Evolutionary conservation across 2,888 invertebrate species (phyloP), one percentile per base, ranked within the genome.

Genomic region (Idaea straminata): DNA sequence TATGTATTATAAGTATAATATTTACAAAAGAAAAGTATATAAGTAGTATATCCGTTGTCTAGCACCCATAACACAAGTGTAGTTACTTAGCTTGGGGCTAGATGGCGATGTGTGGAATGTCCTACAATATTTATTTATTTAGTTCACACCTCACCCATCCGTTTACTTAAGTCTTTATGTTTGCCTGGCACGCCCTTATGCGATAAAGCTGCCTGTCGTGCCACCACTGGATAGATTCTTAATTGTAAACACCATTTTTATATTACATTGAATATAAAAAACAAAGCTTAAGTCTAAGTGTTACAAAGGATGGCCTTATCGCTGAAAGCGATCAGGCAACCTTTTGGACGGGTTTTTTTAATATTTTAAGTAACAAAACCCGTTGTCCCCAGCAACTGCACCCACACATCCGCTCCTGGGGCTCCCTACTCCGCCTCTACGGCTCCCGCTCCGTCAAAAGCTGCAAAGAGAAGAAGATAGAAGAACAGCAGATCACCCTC

Each of bases 371-470:
- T 3, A 6, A 6, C 13, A 4, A 10, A 47, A 13, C 15, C 6
- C 5, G 6, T 7, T 60, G 0, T 4, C 15, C 70, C 64, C 88
- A 97, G 95, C 95, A 96, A 63, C 93, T 99, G 36, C 99, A 99
- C 92, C 99, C 99, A 0, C 98, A 99, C 84, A 97, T 99, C 64
- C 95, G 95, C 35, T 98, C 96, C 2, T 99, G 99, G 98, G 99
- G 99, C 64, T 98, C 99, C 0, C 93, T 99, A 61, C 91, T 99
- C 10, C 95, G 99, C 0, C 94, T 99, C 47, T 99, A 99, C 87
- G 99, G 98, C 64, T 98, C 97, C 77, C 95, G 96, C 58, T 98
- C 98, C 5, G 96, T 97, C 16, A 98, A 98, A 86, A 97, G 96
- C 68, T 96, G 97, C 81, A 97, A 98, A 82, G 98, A 98, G 86